Conservation (phyloP, 2,113 vertebrate species). For the Rhizomys pruinosus region DNA sequence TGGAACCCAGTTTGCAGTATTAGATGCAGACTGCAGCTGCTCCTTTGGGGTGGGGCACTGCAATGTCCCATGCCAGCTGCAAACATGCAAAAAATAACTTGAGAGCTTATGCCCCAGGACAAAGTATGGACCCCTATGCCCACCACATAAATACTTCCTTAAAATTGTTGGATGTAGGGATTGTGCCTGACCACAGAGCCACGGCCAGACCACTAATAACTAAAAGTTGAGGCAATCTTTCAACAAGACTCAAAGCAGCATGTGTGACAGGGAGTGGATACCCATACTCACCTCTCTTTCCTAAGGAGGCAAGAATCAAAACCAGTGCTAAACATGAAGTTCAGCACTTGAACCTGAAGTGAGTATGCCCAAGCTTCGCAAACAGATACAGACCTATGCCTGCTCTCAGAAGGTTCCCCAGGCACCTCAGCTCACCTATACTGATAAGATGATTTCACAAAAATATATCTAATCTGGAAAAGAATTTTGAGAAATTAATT, state of each 20-base stretch:
- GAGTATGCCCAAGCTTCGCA: background rate
- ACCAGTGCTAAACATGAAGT: background rate
- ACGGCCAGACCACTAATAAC: background rate
- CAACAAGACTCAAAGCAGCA: background rate
- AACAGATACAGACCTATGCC: background rate
- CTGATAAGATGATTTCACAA: background rate
- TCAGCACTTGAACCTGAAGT: no score
- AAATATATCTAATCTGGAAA: background rate
- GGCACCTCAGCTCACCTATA: background rate
- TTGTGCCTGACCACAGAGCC: background rate
- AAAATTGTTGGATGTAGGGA: no score
- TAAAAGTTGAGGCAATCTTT: background rate
- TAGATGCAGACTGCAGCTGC: background rate
- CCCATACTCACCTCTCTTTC: background rate
- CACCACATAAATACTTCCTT: background rate
- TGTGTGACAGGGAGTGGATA: rapidly evolving
- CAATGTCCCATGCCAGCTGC: rapidly evolving
- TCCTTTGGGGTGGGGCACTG: background rate
- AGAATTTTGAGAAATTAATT: background rate
- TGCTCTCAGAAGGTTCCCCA: no score
- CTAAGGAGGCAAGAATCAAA: background rate
- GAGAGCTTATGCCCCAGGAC: background rate
- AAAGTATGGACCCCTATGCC: background rate
- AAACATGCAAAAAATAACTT: background rate
- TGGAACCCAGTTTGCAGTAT: background rate